Evolutionary conservation across 2,888 invertebrate species (phyloP), one percentile per base, ranked within the genome.

Genomic region (Ochropleura leucogaster): DNA sequence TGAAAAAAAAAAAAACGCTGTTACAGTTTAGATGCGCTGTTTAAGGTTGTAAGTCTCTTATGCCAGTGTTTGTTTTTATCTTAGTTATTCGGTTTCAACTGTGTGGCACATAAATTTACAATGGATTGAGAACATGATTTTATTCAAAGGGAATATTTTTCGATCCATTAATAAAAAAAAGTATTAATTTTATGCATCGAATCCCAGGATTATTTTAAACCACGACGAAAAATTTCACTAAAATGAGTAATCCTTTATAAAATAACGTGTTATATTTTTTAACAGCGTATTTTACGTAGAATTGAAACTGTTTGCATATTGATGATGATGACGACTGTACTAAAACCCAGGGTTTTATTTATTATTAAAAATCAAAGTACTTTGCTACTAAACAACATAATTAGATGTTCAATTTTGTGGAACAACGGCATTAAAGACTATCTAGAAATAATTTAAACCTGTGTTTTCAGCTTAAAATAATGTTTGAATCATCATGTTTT

Each of bases 21-120:
- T 14, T 75, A 78, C 12, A 53, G 42, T 75, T 68, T 1, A 0
- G 16, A 20, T 63, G 49, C 12, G 44, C n/a, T 18, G n/a, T 40
- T 49, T 60, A 44, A 59, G 40, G 20, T 20, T 14, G 44, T 67
- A 14, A 16, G 20, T 18, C 20, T 14, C 14, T 14, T 60, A 16
- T 59, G 0, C 10, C 6, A 12, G 47, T 3, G 6, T 14, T 44
- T 12, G 8, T 30, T 57, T 62, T 51, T n/a, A 40, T 47, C 4
- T 20, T 40, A 3, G 18, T 71, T 20, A 16, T 40, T 40, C 10
- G 14, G 57, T 40, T 16, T 47, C 7, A 47, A 16, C 1, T 30
- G 30, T 30, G 30, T 30, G 30, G 30, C 1, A 30, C 30, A 30
- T 30, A 30, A 30, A 30, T 30, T 57, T 57, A 57, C 30, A 3